Evolutionary conservation across 1,140 invertebrate genomes (phyloP).

Genomic region (Drosophila yakuba): DNA sequence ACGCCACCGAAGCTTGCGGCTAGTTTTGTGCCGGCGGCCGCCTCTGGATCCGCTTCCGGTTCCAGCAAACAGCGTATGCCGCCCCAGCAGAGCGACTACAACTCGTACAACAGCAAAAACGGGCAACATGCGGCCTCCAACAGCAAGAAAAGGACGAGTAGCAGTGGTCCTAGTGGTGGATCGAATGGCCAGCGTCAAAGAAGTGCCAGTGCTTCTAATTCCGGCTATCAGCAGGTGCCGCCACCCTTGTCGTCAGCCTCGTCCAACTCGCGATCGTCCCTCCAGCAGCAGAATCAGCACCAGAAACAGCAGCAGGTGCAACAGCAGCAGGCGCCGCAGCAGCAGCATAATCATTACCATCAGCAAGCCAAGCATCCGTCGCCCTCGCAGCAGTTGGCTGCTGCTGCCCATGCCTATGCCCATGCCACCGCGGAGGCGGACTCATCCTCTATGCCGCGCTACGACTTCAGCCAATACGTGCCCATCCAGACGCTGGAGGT

Average conservation of each 20-base stretch:
- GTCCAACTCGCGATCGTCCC: constrained; percentile 14
- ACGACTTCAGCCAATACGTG: constrained; percentile 90
- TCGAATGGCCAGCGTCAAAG: constrained; percentile 26
- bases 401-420: constrained; percentile 69
- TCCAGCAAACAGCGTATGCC: constrained; percentile 35
- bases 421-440: constrained; percentile 52
- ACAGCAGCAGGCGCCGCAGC: constrained; percentile 30
- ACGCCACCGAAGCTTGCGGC: constrained; percentile 63
- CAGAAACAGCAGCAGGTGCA: constrained; percentile 29
- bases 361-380: constrained; percentile 71
- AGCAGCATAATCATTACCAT: constrained; percentile 34
- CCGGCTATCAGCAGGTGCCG: constrained; percentile 49
- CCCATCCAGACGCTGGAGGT: constrained; percentile 91
- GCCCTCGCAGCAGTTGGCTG: constrained; percentile 75
- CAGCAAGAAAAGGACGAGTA: constrained; percentile 72
- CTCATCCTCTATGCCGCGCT: constrained; percentile 55
- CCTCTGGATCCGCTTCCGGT: constrained; percentile 2
- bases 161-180: constrained; percentile 12
- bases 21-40: constrained; percentile 61
- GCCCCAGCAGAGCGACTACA: constrained; percentile 35
- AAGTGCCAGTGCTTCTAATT: constrained; percentile 26
- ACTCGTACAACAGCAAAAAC: constrained; percentile 60
- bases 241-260: constrained; percentile 14
- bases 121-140: constrained; percentile 63
- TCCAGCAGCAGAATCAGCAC: constrained; percentile 33